A percentile compares a stretch with the other conserved stretches of the same genome.
phyloP scores from a whole-genome alignment of 2,888 invertebrate genomes.

The Achlya flavicornis region DNA sequence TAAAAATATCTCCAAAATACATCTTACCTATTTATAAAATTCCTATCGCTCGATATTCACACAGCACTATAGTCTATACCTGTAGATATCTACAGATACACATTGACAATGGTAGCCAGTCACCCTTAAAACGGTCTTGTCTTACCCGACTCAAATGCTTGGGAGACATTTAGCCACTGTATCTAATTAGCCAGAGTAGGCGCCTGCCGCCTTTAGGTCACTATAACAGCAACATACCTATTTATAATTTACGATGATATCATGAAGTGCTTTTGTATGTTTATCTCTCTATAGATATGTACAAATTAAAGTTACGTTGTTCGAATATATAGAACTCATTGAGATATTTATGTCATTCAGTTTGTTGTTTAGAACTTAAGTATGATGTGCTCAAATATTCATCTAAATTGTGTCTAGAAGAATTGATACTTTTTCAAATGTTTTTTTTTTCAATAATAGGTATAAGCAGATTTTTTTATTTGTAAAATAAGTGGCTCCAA shows the following conservation, averaged over 20 bases:
- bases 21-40: neutral
- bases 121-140: conserved; percentile 51
- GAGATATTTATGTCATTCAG: neutral
- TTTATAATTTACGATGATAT: conserved; percentile 10
- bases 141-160: conserved; percentile 60
- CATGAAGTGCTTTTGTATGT: neutral
- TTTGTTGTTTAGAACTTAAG: too few species aligned
- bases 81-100: conserved; percentile 20
- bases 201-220: conserved; percentile 4
- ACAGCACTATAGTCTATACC: neutral
- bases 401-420: too few species aligned
- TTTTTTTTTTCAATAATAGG: too few species aligned
- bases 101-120: conserved; percentile 41
- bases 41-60: neutral
- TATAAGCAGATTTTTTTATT: too few species aligned
- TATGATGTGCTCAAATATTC: too few species aligned
- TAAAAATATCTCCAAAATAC: too few species aligned
- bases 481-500: too few species aligned
- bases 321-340: neutral
- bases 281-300: neutral
- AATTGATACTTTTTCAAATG: too few species aligned
- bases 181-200: conserved; percentile 55
- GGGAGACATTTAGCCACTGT: conserved; percentile 51
- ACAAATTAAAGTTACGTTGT: neutral
- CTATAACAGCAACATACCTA: conserved; percentile 4